Conservation (phyloP, 2,888 invertebrate species). For the Coremacera marginata region DNA sequence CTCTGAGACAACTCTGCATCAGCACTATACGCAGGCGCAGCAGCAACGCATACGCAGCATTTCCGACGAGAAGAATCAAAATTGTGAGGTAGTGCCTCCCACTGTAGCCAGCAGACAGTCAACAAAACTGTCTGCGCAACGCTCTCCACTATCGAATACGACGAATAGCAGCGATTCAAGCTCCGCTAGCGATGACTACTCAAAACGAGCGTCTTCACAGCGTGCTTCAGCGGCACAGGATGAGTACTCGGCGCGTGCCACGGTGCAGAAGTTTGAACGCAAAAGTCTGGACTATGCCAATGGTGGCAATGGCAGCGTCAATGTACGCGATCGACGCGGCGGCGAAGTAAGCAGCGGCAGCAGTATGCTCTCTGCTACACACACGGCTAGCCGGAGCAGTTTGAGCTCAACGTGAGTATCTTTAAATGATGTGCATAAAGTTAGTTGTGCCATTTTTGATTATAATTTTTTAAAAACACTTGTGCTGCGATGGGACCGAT, state of each 20-base stretch:
- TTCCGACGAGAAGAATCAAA: slow-evolving; percentile 70
- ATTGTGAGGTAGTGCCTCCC: slow-evolving; percentile 57
- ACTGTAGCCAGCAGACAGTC: background rate
- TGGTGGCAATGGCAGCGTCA: slow-evolving; percentile 47
- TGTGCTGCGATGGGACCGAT: no score
- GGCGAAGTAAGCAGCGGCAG: slow-evolving; percentile 51
- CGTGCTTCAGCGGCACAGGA: slow-evolving; percentile 38
- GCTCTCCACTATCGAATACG: background rate
- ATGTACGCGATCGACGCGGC: slow-evolving; percentile 52
- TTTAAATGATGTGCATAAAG: background rate
- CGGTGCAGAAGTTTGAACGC: slow-evolving; percentile 63
- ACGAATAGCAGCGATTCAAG: slow-evolving; percentile 32
- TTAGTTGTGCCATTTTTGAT: background rate
- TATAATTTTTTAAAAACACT: background rate
- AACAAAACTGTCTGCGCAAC: background rate
- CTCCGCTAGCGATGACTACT: slow-evolving; percentile 48
- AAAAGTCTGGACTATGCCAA: slow-evolving; percentile 56
- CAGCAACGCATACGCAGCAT: slow-evolving; percentile 64
- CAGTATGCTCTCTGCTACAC: slow-evolving; percentile 16
- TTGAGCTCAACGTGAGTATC: slow-evolving; percentile 61
- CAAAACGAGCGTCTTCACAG: slow-evolving; percentile 39
- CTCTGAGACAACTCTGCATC: slow-evolving; percentile 60
- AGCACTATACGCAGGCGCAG: slow-evolving; percentile 19
- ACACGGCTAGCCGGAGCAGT: slow-evolving; percentile 52
- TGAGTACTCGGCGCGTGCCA: slow-evolving; percentile 57